Percentiles rank a stretch among this genome's conserved stretches.
These are phyloP conservation scores for Eupeodes latifasciatus DNA, from an alignment of 2,888 invertebrate species.

Conservation along the genomic window DNA sequence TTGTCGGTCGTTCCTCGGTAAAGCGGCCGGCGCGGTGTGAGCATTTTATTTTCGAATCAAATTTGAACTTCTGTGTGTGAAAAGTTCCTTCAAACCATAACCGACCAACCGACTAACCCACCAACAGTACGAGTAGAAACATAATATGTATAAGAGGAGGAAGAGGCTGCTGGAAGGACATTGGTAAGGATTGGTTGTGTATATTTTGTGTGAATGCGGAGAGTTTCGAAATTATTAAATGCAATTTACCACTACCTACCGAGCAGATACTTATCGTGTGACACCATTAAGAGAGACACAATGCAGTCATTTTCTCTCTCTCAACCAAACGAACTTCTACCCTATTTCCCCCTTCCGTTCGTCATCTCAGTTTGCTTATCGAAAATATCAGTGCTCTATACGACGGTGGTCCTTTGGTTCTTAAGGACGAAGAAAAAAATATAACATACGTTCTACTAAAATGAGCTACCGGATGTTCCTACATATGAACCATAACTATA, in stretches of 20 bases:
- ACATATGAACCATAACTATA: not conserved
- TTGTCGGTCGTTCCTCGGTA: conserved; percentile 32
- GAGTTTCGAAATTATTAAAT: conserved; percentile 74
- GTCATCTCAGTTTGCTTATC: conserved; percentile 62
- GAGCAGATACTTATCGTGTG: conserved; percentile 69
- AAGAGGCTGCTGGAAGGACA: not conserved
- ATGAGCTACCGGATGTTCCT: conserved; percentile 63
- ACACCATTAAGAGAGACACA: conserved; percentile 69
- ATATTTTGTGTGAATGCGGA: conserved; percentile 7
- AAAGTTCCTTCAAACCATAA: not conserved
- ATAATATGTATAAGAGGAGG: too few relatives aligned
- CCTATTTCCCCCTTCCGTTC: not conserved
- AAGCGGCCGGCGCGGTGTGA: not conserved
- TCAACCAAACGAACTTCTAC: not conserved
- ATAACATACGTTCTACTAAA: conserved; percentile 54
- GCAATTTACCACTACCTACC: conserved; percentile 69
- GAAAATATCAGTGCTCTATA: conserved; percentile 43
- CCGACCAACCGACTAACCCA: too few relatives aligned
- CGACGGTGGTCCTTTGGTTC: not conserved
- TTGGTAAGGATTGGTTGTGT: not conserved
- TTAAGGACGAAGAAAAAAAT: not conserved
- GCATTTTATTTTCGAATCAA: conserved; percentile 46
- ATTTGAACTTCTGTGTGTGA: conserved; percentile 50
- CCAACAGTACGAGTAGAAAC: too few relatives aligned
- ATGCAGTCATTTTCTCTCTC: conserved; percentile 62